These are phyloP conservation scores for Mnemiopsis leidyi DNA, from an alignment of 37 sponge, comb jelly and placozoan genomes.

Conservation along the genomic window DNA sequence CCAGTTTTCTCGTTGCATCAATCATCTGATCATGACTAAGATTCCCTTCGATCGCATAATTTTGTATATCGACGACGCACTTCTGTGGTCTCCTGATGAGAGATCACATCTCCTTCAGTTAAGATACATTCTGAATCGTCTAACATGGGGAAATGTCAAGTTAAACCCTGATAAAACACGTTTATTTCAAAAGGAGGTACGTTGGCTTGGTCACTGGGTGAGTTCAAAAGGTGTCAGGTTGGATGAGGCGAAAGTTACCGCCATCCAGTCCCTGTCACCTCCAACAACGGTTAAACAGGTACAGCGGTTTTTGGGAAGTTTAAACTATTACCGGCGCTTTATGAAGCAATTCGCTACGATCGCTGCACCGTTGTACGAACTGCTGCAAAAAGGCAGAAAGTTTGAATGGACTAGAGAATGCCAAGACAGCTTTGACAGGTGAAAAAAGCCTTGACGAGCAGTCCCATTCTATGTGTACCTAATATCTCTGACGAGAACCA, in stretches of 20 bases:
- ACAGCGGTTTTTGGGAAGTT: not conserved
- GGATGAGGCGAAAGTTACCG: not conserved
- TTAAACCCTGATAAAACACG: not conserved
- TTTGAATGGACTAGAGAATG: not conserved
- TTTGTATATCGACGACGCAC: not conserved
- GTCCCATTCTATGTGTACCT: not conserved
- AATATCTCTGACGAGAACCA: not conserved
- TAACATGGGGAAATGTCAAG: not conserved
- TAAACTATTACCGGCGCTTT: not conserved
- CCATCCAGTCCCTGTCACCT: not conserved
- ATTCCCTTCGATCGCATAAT: not conserved
- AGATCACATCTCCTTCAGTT: not conserved
- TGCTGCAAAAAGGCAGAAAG: not conserved
- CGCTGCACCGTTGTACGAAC: constrained; percentile 4
- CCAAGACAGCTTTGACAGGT: not conserved
- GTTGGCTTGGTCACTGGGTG: not conserved
- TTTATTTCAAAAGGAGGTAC: not conserved
- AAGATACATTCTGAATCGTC: not conserved
- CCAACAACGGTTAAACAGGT: constrained; percentile 1
- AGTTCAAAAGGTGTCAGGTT: not conserved
- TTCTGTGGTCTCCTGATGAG: not conserved
- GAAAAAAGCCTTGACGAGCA: not conserved
- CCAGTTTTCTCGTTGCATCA: not conserved
- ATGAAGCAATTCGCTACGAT: not conserved
- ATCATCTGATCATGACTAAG: not conserved